phyloP scores from a whole-genome alignment of 2,113 vertebrate species.

The Tachuris rubrigastra region DNA sequence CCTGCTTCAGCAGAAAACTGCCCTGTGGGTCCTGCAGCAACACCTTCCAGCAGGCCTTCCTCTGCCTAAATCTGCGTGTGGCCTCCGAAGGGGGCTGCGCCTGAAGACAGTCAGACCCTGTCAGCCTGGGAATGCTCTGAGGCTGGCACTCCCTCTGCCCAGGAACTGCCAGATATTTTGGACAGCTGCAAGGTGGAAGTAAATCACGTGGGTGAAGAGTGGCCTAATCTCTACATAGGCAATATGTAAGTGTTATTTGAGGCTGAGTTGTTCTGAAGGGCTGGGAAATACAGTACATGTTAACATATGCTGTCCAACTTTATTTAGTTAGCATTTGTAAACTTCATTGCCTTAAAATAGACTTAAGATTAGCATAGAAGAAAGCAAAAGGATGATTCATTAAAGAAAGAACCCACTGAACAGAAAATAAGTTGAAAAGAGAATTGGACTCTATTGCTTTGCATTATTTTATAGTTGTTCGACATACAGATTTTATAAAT shows the following conservation, averaged over 20 bases:
- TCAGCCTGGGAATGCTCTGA: not conserved
- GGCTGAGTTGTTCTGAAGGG: not conserved
- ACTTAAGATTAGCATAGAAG: not conserved
- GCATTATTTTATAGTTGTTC: not conserved
- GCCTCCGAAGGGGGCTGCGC: not conserved
- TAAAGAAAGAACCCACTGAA: not conserved
- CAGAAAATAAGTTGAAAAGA: not conserved
- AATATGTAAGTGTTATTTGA: constrained; percentile 76
- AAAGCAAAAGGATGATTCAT: not conserved
- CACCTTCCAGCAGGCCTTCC: not conserved
- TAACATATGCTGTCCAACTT: not conserved
- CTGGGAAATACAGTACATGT: not conserved
- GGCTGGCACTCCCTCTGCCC: constrained; percentile 56
- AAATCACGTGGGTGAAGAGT: constrained; percentile 78
- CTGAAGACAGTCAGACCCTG: not conserved
- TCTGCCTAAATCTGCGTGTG: not conserved
- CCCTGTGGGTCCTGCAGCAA: not conserved
- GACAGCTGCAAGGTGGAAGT: constrained; percentile 79
- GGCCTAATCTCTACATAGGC: constrained; percentile 79
- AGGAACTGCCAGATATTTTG: constrained; percentile 77
- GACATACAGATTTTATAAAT: not conserved
- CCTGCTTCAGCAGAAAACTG: not conserved
- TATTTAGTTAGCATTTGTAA: not conserved
- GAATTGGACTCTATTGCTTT: not conserved
- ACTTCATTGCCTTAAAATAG: constrained; percentile 24